Evolutionary conservation across 2,797 vertebrate species (phyloP).

Genomic region (Poeciliopsis paucimaculata): DNA sequence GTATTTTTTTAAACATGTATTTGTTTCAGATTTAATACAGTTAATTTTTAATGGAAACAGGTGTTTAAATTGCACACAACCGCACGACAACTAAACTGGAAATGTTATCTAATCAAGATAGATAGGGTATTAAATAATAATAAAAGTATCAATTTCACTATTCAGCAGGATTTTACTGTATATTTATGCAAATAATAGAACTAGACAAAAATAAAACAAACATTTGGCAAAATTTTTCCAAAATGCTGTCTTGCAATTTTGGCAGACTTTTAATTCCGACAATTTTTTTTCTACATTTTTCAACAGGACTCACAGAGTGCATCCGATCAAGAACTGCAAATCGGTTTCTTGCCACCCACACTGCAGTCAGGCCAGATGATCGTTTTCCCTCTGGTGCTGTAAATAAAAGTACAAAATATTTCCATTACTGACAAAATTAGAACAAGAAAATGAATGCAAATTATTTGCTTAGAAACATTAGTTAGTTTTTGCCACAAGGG

Average conservation of each 20-base stretch:
- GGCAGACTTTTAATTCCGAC: background rate
- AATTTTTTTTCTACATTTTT: background rate
- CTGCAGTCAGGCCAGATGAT: conserved; percentile 94
- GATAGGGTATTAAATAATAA: background rate
- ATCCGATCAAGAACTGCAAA: conserved; percentile 96
- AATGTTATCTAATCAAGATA: background rate
- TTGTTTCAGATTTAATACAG: background rate
- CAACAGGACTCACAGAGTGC: conserved; percentile 87
- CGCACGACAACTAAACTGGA: background rate
- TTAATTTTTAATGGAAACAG: background rate
- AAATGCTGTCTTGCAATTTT: background rate
- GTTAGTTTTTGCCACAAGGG: background rate
- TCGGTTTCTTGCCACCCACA: conserved; percentile 97
- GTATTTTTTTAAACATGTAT: background rate
- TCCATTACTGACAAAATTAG: background rate
- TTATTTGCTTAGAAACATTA: background rate
- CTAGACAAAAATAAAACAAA: background rate
- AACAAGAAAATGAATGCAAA: background rate
- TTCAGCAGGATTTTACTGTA: background rate
- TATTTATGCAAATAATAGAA: background rate
- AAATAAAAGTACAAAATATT: background rate
- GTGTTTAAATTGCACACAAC: too few species aligned
- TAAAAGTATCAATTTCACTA: background rate
- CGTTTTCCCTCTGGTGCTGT: conserved; percentile 95
- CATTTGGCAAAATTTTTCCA: background rate